These are phyloP conservation scores for Cremastinae sp. DNA, from an alignment of 2,888 invertebrate genomes.

Conservation along the genomic window DNA sequence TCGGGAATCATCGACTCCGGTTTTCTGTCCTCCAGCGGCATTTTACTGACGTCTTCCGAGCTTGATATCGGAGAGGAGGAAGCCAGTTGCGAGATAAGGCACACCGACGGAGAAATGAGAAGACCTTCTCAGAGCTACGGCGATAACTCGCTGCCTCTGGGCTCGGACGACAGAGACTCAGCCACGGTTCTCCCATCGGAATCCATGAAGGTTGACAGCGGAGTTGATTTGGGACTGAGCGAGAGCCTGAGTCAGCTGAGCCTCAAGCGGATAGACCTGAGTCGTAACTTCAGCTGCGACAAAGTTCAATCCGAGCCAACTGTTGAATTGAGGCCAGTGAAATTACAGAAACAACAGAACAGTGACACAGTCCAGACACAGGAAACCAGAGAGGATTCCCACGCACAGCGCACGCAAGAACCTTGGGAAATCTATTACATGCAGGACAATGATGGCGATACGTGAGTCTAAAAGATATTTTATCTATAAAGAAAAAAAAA, in stretches of 20 bases:
- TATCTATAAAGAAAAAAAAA: no score
- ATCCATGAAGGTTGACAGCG: conserved; percentile 85
- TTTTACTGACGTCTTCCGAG: conserved; percentile 67
- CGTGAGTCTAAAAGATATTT: conserved; percentile 84
- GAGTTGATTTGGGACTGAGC: conserved; percentile 84
- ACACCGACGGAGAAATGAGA: conserved; percentile 9
- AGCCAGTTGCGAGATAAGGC: conserved; percentile 6
- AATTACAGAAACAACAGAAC: conserved; percentile 34
- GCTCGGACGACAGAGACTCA: neutral
- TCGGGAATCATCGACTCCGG: conserved; percentile 74
- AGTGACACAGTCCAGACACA: neutral
- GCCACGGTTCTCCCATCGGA: conserved; percentile 46
- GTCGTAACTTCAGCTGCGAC: conserved; percentile 65
- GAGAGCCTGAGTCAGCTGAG: conserved; percentile 85
- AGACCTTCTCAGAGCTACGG: conserved; percentile 1
- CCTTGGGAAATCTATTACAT: conserved; percentile 87
- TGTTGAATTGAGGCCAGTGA: conserved; percentile 66
- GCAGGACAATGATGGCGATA: conserved; percentile 93
- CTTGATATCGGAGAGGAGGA: conserved; percentile 61
- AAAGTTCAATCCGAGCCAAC: conserved; percentile 68
- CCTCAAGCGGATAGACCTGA: conserved; percentile 79
- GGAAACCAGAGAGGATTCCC: conserved; percentile 21
- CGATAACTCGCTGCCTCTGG: neutral
- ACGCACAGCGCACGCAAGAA: conserved; percentile 63
- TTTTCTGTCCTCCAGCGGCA: conserved; percentile 72